Evolutionary conservation across 2,888 invertebrate genomes (phyloP), one percentile per base, ranked within the genome.

Genomic region (Hoplodrina ambigua): DNA sequence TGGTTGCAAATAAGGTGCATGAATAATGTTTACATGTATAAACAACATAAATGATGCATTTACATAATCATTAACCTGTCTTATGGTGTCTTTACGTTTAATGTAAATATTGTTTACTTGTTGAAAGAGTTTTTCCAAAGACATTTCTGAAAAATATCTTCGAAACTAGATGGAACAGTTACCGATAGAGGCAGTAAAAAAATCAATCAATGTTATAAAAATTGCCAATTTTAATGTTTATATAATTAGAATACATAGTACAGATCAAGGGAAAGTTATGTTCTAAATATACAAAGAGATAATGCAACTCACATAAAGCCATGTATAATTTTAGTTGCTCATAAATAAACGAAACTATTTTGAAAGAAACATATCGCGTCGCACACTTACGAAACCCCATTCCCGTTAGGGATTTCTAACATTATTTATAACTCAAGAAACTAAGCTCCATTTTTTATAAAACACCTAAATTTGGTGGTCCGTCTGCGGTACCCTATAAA

Each of bases 381-480:
- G 72, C 75, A 71, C 67, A 80, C 72, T 80, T 86, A 87, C 82
- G 83, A 84, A 88, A 86, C 85, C 79, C 86, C 88, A 89, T 90
- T 88, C 86, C 83, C 83, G 87, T 86, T 85, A 86, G 92, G 91
- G 91, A 92, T 84, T 91, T 91, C 92, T 88, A 89, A 89, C 90
- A 93, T 94, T 93, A 95, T 95, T 94, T 94, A 95, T 91, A 91
- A 87, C 91, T 87, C 88, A 88, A 90, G 91, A 90, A 91, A 93
- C 91, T 94, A 93, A 94, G 94, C 93, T 90, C 90, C 92, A 93
- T 94, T 95, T 95, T 94, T 94, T 95, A 94, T 92, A 92, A 93
- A 94, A 93, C 94, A 92, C 92, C 93, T 94, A 94, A 94, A 94
- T 94, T 94, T 92, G 87, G 91, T 90, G 92, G 94, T 94, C 93